Conservation (phyloP, 2,797 vertebrate species). For the Anomalospiza imberbis region DNA sequence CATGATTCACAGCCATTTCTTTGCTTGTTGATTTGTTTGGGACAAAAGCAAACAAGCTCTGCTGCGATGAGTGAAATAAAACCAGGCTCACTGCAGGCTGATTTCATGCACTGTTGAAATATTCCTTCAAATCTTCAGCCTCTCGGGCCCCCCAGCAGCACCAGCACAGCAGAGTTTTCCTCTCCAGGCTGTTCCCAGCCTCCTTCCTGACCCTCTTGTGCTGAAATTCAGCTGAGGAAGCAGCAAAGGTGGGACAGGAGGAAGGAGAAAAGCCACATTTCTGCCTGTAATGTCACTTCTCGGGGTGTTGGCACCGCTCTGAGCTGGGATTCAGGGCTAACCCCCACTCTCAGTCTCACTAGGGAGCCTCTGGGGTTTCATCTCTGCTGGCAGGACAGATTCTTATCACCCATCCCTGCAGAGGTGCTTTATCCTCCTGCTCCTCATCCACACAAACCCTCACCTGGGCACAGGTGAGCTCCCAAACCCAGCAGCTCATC, state of each 20-base stretch:
- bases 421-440: not conserved
- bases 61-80: not conserved
- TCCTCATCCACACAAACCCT: fast-evolving
- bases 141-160: too few species aligned
- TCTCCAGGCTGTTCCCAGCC: not conserved
- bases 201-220: fast-evolving
- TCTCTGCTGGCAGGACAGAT: too few species aligned
- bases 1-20: fast-evolving
- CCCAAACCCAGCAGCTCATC: not conserved
- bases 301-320: not conserved
- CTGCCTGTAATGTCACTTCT: not conserved
- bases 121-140: not conserved
- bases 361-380: too few species aligned
- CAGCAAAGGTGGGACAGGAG: not conserved
- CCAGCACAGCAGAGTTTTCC: not conserved
- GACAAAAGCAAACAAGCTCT: not conserved
- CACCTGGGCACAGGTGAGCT: fast-evolving
- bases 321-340: not conserved
- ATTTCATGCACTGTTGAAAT: not conserved
- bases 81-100: not conserved
- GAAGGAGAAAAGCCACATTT: not conserved
- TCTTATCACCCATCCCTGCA: fast-evolving
- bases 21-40: not conserved
- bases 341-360: fast-evolving
- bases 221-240: not conserved